Percentiles rank a stretch among this genome's conserved stretches.
phyloP scores from a whole-genome alignment of 2,113 vertebrate species.

The Leptodactylus fuscus region DNA sequence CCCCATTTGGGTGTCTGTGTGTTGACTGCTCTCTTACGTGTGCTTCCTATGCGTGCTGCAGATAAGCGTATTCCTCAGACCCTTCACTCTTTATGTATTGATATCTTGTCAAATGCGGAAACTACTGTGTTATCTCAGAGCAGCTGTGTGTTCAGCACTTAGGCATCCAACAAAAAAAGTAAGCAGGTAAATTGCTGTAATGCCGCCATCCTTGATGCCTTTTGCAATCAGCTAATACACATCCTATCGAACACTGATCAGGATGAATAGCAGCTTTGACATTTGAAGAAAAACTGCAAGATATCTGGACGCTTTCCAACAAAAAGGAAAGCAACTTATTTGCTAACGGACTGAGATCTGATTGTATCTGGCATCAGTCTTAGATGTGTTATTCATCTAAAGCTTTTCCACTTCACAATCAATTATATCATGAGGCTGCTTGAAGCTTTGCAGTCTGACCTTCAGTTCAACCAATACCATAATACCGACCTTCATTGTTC shows the following conservation, averaged over 20 bases:
- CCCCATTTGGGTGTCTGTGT: background rate
- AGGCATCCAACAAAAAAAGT: slow-evolving; percentile 13
- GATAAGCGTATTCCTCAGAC: background rate
- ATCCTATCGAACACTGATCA: slow-evolving; percentile 46
- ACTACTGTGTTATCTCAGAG: slow-evolving; percentile 1
- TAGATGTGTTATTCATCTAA: slow-evolving; percentile 58
- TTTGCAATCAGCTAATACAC: slow-evolving; percentile 49
- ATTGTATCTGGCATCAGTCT: slow-evolving; percentile 59
- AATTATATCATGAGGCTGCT: slow-evolving; percentile 59
- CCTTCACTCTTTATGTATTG: background rate
- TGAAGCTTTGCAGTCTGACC: slow-evolving; percentile 44
- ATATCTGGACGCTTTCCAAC: slow-evolving; percentile 42
- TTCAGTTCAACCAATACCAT: slow-evolving; percentile 51
- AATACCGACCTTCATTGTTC: slow-evolving; percentile 56
- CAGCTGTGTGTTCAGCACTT: background rate
- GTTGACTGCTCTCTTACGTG: background rate
- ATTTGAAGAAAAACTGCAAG: slow-evolving; percentile 52
- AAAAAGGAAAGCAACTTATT: slow-evolving; percentile 52
- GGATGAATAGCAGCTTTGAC: slow-evolving; percentile 49
- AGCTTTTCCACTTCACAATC: slow-evolving; percentile 60
- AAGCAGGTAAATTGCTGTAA: slow-evolving; percentile 37
- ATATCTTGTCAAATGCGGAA: background rate
- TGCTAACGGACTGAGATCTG: slow-evolving; percentile 54
- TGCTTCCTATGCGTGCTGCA: background rate
- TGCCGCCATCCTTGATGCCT: slow-evolving; percentile 1